Base-by-base conservation (phyloP, 2,888 invertebrate species). In the Falcaria lacertinaria region DNA sequence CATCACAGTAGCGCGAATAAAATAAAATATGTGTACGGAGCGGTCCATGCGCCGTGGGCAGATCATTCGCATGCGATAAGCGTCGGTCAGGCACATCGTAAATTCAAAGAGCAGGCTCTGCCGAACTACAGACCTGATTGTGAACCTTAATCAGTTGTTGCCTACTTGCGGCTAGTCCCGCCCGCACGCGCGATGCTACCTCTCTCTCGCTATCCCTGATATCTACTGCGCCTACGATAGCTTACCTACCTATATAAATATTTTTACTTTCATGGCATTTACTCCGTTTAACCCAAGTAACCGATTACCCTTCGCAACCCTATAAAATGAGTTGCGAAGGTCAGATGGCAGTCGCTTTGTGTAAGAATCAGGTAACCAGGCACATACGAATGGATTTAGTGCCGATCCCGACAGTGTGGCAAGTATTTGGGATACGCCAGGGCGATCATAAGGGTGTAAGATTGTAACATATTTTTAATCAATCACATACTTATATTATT, bases 1-100 rank as follows among this genome's bases (percentile, higher is more conserved):
- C 89, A 89, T 89, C 89, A 89, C 89, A 83, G 89, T 88, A 89
- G 89, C 87, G 88, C 85, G 88, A 89, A 88, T 88, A 87, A 88
- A 89, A 88, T 88, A 88, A 89, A 89, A 89, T 88, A 85, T 89
- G 85, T 87, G 86, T 80, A 84, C 74, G 77, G 84, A 80, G 86
- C 78, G 75, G 83, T 74, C 83, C 77, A 80, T 80, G 81, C 84
- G 86, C 87, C 83, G 82, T 80, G 80, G 87, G 85, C 86, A 80
- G 89, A 88, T 88, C 81, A 86, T 85, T 87, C 87, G 88, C 85
- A 85, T 85, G 86, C 87, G 89, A 88, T 89, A 89, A 88, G 82
- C 81, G 83, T 76, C 83, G 87, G 85, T 82, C 86, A 83, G 86
- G 82, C 88, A 88, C 89, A 82, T 88, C 88, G 88, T 88, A 88